Percentiles rank a stretch among this genome's conserved stretches.
Conservation (phyloP, 2,797 vertebrate genomes). For the Sebastes diploproa region DNA sequence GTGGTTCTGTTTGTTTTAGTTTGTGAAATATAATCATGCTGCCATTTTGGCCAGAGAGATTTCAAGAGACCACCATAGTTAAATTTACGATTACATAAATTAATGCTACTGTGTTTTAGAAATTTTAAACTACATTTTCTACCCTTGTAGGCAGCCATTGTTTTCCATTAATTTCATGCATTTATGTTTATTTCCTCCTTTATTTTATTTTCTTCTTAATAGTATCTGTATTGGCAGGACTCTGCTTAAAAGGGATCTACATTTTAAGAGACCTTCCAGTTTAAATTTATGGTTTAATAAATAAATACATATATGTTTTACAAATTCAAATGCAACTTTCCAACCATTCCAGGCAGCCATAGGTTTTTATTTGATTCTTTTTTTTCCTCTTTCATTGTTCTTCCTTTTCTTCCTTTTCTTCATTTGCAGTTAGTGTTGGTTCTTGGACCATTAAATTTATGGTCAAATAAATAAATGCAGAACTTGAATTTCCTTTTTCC, state of each 20-base stretch:
- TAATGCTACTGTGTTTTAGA: not conserved
- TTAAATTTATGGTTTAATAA: not conserved
- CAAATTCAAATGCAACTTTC: not conserved
- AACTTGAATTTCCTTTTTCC: not conserved
- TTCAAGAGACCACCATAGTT: not conserved
- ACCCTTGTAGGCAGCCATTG: not conserved
- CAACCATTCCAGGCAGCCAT: not conserved
- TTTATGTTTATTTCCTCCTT: not conserved
- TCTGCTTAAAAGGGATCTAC: not conserved
- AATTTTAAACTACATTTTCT: not conserved
- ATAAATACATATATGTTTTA: not conserved
- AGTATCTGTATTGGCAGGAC: not conserved
- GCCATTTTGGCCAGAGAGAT: not conserved
- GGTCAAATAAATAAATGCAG: not conserved
- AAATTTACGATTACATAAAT: not conserved
- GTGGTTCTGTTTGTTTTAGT: not conserved
- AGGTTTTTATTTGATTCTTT: not conserved
- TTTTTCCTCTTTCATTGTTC: not conserved
- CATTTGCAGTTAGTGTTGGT: not conserved
- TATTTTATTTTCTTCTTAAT: not conserved
- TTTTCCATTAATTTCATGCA: not conserved
- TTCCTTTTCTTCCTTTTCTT: not conserved
- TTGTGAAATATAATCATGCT: not conserved
- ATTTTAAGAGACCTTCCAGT: not conserved
- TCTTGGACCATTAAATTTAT: not conserved